A percentile compares a stretch with the other conserved stretches of the same genome.
These are phyloP conservation scores for Pan paniscus DNA, from an alignment of 2,113 vertebrate species.

Conservation along the genomic window DNA sequence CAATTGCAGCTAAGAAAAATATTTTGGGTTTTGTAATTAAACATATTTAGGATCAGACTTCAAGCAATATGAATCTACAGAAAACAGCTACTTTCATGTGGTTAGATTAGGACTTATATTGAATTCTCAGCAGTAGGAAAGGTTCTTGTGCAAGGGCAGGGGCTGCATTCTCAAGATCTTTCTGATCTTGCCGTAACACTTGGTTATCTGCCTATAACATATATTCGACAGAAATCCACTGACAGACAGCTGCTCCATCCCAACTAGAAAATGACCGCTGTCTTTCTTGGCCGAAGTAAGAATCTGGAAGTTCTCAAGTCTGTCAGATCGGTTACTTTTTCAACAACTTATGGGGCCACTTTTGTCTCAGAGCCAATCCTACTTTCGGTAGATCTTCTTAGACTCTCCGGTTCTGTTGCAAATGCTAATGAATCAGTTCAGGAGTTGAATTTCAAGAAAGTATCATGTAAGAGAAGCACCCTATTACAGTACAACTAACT, in stretches of 20 bases:
- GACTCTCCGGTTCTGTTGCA: neutral
- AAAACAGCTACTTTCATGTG: neutral
- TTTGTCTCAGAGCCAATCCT: constrained; percentile 8
- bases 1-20: neutral
- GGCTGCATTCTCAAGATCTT: neutral
- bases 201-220: neutral
- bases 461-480: constrained; percentile 25
- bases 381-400: constrained; percentile 34
- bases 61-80: neutral
- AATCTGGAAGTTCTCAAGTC: neutral
- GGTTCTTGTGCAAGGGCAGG: neutral
- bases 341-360: neutral
- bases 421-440: constrained; percentile 54
- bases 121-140: constrained; percentile 6
- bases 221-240: neutral
- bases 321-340: neutral
- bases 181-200: neutral
- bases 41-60: neutral
- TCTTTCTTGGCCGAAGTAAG: neutral
- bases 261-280: neutral
- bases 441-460: constrained; percentile 71
- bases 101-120: neutral
- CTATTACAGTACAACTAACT: constrained; percentile 31
- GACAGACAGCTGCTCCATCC: neutral
- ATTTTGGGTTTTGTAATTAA: neutral